A percentile compares a stretch with the other conserved stretches of the same genome.
Conservation (phyloP, 2,113 vertebrate species). For the Lynx canadensis region DNA sequence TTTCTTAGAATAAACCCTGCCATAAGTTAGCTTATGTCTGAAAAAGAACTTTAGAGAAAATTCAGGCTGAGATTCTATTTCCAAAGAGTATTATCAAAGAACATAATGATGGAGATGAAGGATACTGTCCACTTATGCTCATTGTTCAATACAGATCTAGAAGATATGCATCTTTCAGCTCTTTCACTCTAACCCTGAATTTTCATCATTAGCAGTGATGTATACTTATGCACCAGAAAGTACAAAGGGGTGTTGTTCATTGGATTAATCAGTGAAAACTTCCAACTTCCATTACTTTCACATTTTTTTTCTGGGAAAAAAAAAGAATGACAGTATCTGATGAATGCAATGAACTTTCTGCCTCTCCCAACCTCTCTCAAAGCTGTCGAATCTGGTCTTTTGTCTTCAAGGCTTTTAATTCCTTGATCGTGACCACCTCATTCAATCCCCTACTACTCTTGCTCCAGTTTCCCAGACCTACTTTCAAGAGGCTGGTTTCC, state of each 20-base stretch:
- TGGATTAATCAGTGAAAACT: not conserved
- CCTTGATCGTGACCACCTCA: not conserved
- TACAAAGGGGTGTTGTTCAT: not conserved
- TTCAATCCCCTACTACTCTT: not conserved
- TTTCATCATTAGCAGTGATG: not conserved
- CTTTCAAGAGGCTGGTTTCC: not conserved
- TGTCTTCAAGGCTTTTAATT: not conserved
- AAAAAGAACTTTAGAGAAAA: conserved; percentile 10
- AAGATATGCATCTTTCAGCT: not conserved
- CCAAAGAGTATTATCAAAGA: not conserved
- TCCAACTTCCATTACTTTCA: not conserved
- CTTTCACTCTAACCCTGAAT: not conserved
- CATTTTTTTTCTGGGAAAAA: not conserved
- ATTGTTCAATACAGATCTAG: not conserved
- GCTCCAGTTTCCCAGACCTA: not conserved
- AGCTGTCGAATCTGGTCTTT: not conserved
- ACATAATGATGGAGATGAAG: not conserved
- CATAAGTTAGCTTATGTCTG: not conserved
- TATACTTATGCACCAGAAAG: not conserved
- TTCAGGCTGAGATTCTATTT: conserved; percentile 19
- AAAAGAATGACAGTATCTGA: not conserved
- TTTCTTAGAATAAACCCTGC: not conserved
- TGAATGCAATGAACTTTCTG: not conserved
- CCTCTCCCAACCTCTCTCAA: not conserved
- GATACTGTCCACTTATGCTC: not conserved